Conservation (phyloP, 2,888 invertebrate species). For the Stenotaenia linearis region DNA sequence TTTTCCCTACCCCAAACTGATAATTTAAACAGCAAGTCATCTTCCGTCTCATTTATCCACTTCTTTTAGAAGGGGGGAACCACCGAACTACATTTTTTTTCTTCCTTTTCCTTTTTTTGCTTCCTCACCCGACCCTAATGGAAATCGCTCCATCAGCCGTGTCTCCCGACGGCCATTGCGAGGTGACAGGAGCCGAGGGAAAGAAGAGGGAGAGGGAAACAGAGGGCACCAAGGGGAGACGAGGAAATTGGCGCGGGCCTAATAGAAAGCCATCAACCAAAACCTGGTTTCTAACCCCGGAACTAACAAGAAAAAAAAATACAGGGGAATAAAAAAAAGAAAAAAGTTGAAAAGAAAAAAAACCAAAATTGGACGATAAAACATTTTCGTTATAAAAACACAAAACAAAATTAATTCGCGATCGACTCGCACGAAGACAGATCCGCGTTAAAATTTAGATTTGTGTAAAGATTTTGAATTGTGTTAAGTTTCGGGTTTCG, state of each 20-base stretch:
- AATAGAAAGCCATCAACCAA: background rate
- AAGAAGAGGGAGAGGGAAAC: slow-evolving; percentile 24
- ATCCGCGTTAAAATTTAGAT: too few relatives aligned
- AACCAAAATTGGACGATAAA: background rate
- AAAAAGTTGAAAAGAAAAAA: background rate
- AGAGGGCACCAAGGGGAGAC: slow-evolving; percentile 16
- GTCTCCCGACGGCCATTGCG: background rate
- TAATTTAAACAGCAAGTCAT: background rate
- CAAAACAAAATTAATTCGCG: background rate
- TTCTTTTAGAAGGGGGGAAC: background rate
- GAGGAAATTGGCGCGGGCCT: background rate
- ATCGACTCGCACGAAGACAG: background rate
- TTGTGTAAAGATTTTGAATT: too few relatives aligned
- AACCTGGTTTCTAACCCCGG: background rate
- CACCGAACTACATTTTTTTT: background rate
- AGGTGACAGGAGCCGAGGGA: slow-evolving; percentile 3
- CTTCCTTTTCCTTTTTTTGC: background rate
- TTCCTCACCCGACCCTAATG: background rate
- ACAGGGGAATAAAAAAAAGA: background rate
- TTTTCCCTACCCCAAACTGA: too few relatives aligned
- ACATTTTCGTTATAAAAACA: background rate
- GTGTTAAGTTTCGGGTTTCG: too few relatives aligned
- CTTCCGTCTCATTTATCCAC: background rate
- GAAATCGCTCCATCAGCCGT: background rate
- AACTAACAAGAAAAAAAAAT: background rate